phyloP scores from a whole-genome alignment of 2,113 vertebrate genomes.

The Aegithalos caudatus region DNA sequence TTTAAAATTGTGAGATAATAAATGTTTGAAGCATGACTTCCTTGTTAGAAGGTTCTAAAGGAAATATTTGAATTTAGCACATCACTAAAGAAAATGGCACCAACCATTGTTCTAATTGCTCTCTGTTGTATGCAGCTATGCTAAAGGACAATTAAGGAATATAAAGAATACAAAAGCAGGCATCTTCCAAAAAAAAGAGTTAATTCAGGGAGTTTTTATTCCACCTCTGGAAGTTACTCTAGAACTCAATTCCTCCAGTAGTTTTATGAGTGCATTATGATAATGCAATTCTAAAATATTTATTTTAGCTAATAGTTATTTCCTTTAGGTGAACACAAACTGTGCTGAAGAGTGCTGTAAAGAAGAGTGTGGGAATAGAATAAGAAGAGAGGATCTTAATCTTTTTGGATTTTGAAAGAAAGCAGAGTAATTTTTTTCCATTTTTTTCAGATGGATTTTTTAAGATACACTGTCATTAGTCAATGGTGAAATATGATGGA shows the following conservation, averaged over 20 bases:
- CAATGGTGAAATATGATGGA: background rate
- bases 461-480: background rate
- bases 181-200: background rate
- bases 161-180: background rate
- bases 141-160: background rate
- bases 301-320: conserved; percentile 26
- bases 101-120: background rate
- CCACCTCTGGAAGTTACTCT: background rate
- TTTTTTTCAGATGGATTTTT: background rate
- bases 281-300: conserved; percentile 17
- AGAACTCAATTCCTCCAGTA: background rate
- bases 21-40: background rate
- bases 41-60: background rate
- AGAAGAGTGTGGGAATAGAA: background rate
- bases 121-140: background rate
- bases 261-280: background rate
- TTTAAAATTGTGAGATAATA: background rate
- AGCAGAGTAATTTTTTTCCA: background rate
- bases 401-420: conserved; percentile 1
- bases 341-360: background rate
- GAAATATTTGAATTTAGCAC: background rate
- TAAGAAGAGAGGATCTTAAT: background rate
- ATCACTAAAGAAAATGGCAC: background rate
- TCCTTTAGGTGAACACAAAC: background rate
- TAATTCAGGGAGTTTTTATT: background rate